Base-by-base conservation (phyloP, 2,888 invertebrate species). In the Cephus pulcher region DNA sequence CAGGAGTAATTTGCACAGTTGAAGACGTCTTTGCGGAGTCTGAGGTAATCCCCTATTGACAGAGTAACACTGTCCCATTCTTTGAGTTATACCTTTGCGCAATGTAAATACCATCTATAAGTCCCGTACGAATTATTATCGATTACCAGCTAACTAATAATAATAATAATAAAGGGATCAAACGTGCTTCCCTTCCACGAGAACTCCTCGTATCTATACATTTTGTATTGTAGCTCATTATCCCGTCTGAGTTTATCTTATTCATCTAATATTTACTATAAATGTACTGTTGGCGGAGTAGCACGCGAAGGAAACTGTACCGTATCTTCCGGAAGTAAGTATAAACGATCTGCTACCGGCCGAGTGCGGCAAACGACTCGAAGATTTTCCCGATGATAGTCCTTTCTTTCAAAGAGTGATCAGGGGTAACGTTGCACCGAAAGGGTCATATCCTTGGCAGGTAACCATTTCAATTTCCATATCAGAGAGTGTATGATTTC, bases 361-460 rank as follows among this genome's bases (percentile, higher is more conserved):
- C 32, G 87, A 92, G 71, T 95, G 95, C 85, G 95, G 95, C 4
- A 93, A 92, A 86, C 89, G 93, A 56, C 89, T 91, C 73, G 92
- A 93, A 82, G 92, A 92, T 83, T 91, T 92, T 70, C 92, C 93
- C 78, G 81, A 83, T 12, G 86, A 88, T 15, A 91, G 92, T 77
- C 90, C 91, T 4, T 93, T 92, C 80, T 92, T 93, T 56, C 93
- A 93, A 78, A 92, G 94, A 85, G 94, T 96, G 1, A 93, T 96
- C 4, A 93, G 93, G 79, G 95, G 95, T 6, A 93, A 93, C 34
- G 88, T 93, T 15, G 95, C 95, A 0, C 92, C 92, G 12, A 93
- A 93, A 40, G 96, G 96, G 4, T 94, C 94, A 30, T 95, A 95
- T 90, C 96, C 96, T 4, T 96, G 96, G 96, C 95, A 95, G 93